A percentile compares a stretch with the other conserved stretches of the same genome.
phyloP scores from a whole-genome alignment of 2,797 vertebrate genomes.

The Decapterus maruadsi region DNA sequence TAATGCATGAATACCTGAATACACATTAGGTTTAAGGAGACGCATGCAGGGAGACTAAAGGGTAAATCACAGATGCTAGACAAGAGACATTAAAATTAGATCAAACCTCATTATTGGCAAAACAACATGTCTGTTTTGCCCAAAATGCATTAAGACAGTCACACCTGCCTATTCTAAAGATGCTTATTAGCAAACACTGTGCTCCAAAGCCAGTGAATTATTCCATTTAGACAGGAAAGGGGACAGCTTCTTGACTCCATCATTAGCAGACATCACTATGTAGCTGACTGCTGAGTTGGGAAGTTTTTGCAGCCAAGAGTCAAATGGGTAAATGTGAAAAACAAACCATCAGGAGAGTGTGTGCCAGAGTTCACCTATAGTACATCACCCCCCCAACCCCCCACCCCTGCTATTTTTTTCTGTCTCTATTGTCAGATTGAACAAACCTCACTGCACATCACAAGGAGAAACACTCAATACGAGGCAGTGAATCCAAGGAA shows the following conservation, averaged over 20 bases:
- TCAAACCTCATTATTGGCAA: background rate
- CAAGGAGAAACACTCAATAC: background rate
- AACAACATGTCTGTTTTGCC: background rate
- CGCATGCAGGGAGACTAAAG: background rate
- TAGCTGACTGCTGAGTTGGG: conserved; percentile 60
- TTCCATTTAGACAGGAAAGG: conserved; percentile 38
- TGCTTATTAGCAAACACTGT: conserved; percentile 4
- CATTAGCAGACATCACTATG: conserved; percentile 39
- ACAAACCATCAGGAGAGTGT: conserved; percentile 59
- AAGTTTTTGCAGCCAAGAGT: conserved; percentile 68
- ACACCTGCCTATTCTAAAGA: background rate
- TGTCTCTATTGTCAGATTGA: conserved; percentile 11
- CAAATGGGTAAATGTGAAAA: conserved; percentile 67
- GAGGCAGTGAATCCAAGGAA: conserved; percentile 8
- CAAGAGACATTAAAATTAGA: conserved; percentile 1
- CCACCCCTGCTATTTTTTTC: conserved; percentile 12
- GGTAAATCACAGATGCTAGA: background rate
- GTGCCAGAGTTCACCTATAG: conserved; percentile 75
- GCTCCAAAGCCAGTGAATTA: conserved; percentile 37
- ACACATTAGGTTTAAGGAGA: conserved; percentile 32
- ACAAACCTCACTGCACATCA: conserved; percentile 12
- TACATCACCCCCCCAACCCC: conserved; percentile 19
- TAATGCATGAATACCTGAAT: conserved; percentile 35
- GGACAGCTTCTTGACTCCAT: conserved; percentile 47
- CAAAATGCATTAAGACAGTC: background rate